phyloP scores from a whole-genome alignment of 1,140 invertebrate species.

The Drosophila kikkawai region DNA sequence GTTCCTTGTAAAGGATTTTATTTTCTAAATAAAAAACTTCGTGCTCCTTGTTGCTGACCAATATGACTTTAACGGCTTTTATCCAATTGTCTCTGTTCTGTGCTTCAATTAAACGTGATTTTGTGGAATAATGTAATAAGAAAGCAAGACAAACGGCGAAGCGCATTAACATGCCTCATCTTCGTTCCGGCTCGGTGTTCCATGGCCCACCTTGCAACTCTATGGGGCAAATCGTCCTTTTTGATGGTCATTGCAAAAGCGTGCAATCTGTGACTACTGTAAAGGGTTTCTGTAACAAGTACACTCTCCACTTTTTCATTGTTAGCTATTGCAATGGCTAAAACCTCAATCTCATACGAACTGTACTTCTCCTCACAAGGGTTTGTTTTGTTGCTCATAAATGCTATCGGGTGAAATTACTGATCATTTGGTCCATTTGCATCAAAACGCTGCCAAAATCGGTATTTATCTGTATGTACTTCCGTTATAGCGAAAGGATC shows the following conservation, averaged over 20 bases:
- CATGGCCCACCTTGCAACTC: not conserved
- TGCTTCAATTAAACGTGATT: not conserved
- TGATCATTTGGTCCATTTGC: not conserved
- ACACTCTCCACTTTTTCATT: not conserved
- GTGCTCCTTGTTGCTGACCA: not conserved
- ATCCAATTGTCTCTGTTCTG: not conserved
- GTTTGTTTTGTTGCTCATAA: not conserved
- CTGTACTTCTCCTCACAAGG: not conserved
- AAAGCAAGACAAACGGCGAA: not conserved
- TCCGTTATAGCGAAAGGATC: not conserved
- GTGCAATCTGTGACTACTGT: not conserved
- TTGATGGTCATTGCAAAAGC: not conserved
- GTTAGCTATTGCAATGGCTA: not conserved
- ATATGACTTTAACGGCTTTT: not conserved
- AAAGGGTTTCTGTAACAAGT: not conserved
- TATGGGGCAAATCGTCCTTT: not conserved
- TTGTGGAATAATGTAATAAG: not conserved
- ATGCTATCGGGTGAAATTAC: not conserved
- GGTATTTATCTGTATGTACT: not conserved
- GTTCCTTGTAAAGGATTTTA: not conserved
- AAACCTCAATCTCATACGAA: not conserved
- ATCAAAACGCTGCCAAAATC: not conserved
- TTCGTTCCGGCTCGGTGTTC: not conserved
- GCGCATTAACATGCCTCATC: slow-evolving; percentile 6
- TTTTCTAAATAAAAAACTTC: not conserved